Base-by-base conservation (phyloP, 1,140 invertebrate species). In the Adelges cooleyi region DNA sequence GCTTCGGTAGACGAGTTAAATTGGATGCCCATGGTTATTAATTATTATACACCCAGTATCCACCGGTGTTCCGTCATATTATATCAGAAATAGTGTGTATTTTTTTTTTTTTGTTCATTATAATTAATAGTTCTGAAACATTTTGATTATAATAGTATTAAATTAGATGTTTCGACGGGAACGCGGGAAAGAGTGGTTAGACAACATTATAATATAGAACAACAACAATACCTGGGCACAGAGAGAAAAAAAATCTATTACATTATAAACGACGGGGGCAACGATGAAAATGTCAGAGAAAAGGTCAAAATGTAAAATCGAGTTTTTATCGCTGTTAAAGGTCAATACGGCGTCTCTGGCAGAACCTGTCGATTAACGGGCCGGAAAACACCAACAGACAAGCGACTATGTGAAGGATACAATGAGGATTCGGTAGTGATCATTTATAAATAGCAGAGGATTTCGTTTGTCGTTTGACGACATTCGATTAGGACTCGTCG, bases 311-410 rank as follows among this genome's bases (percentile, higher is more conserved):
- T 62, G 42, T 46, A 44, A 59, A 59, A 46, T 46, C 23, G 27
- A 62, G 42, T 62, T 62, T 62, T 62, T 62, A 62, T 62, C 22
- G 56, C 17, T 6, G 2, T 29, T 62, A 62, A 62, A 62, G 56
- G 56, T 62, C 20, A 62, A 33, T 62, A 20, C 5, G 13, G 56
- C 29, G 29, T 59, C n/a, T 27, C 38, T 17, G 38, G 23, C 38
- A 44, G 3, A 42, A 11, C 22, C 9, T 59, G 25, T 38, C 49
- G 22, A 27, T 27, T 56, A 44, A 40, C 2, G 36, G 6, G 6
- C 6, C 36, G 36, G 13, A 38, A 38, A 8, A 38, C 13, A 13
- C 13, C 6, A 38, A 8, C 36, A 40, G 13, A 10, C 13, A 11
- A 54, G 15, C 18, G 33, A 52, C 36, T 23, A n/a, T 3, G 36